Conservation (phyloP, 2,797 vertebrate genomes). For the Zenarchopterus dispar region DNA sequence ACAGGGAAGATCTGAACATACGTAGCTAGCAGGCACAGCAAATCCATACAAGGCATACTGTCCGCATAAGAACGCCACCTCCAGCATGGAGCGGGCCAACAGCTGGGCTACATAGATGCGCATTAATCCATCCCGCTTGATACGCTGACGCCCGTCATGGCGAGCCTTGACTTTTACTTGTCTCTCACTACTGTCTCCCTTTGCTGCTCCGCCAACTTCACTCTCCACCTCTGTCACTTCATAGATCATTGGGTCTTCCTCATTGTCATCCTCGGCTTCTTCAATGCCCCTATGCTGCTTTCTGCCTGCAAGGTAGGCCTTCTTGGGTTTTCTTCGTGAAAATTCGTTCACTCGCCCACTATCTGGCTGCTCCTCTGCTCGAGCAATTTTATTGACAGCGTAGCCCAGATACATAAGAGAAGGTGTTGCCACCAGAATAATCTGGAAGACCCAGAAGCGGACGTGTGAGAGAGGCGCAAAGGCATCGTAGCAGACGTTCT, state of each 20-base stretch:
- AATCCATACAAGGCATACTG: slow-evolving; percentile 95
- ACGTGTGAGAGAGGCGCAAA: slow-evolving; percentile 95
- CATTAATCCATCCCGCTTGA: slow-evolving; percentile 92
- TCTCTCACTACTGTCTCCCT: slow-evolving; percentile 55
- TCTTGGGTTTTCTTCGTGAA: slow-evolving; percentile 61
- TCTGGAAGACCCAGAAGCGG: slow-evolving; percentile 97
- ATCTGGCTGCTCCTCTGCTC: slow-evolving; percentile 73
- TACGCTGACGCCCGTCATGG: slow-evolving; percentile 89
- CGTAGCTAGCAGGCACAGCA: slow-evolving; percentile 85
- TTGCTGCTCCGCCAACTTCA: slow-evolving; percentile 73
- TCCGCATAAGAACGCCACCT: slow-evolving; percentile 89
- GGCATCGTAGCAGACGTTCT: slow-evolving; percentile 94
- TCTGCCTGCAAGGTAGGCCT: slow-evolving; percentile 71
- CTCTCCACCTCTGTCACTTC: slow-evolving; percentile 86
- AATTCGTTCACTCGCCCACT: slow-evolving; percentile 70
- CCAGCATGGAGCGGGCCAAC: slow-evolving; percentile 86
- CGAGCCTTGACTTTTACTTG: slow-evolving; percentile 77
- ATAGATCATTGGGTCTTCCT: slow-evolving; percentile 87
- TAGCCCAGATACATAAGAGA: slow-evolving; percentile 94
- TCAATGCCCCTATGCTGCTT: slow-evolving; percentile 77
- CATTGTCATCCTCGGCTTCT: slow-evolving; percentile 82
- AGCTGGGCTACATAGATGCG: slow-evolving; percentile 92
- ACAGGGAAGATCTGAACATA: slow-evolving; percentile 87
- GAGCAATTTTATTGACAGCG: slow-evolving; percentile 92
- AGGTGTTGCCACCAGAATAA: slow-evolving; percentile 91